These are phyloP conservation scores for Stenodera caucasica DNA, from an alignment of 2,888 invertebrate genomes.

Conservation along the genomic window DNA sequence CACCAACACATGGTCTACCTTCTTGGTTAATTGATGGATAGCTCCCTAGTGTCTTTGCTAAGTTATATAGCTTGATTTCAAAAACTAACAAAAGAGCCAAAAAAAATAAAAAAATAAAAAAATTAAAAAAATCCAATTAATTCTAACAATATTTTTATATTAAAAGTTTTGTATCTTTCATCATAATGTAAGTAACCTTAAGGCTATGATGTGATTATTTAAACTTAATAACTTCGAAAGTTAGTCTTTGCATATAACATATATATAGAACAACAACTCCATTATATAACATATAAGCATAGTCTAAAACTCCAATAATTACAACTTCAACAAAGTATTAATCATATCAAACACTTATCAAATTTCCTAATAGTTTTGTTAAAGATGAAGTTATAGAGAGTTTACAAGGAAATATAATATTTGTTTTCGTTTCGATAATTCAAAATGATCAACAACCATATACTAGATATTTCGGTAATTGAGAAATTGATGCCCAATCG, in stretches of 20 bases:
- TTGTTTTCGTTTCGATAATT: neutral
- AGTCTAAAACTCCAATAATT: conserved; percentile 15
- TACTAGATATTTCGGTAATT: neutral
- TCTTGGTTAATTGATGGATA: conserved; percentile 50
- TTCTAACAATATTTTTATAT: too few species aligned
- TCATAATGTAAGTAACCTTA: neutral
- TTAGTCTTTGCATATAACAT: neutral
- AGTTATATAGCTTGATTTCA: conserved; percentile 1
- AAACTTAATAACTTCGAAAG: conserved; percentile 1
- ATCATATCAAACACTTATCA: conserved; percentile 28
- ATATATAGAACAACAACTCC: neutral
- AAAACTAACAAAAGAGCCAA: neutral
- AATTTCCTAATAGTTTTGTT: conserved; percentile 23
- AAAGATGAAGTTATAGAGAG: neutral
- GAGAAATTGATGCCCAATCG: too few species aligned
- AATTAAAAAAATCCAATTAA: too few species aligned
- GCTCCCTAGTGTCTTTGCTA: conserved; percentile 38
- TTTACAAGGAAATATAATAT: neutral
- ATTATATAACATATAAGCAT: neutral
- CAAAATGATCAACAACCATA: neutral
- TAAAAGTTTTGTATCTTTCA: neutral
- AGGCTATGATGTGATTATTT: conserved; percentile 25
- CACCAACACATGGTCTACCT: conserved; percentile 35
- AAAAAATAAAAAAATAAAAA: neutral
- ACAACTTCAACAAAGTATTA: conserved; percentile 22